Conservation (phyloP, 2,888 invertebrate species). For the Punctoribates punctum region DNA sequence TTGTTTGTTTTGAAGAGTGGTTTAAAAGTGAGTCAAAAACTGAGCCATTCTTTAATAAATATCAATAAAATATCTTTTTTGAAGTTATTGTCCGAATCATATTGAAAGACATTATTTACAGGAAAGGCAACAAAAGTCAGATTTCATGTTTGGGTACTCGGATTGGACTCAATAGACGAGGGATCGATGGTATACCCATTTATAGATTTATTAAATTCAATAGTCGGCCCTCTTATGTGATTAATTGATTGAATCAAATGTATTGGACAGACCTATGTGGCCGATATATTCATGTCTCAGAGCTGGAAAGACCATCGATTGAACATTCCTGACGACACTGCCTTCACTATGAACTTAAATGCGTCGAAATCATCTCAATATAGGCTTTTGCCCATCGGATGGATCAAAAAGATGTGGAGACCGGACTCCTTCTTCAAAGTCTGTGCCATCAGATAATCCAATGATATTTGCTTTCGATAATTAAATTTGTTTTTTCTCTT, state of each 20-base stretch:
- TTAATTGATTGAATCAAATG: slow-evolving; percentile 12
- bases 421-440: slow-evolving; percentile 86
- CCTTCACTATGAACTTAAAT: slow-evolving; percentile 60
- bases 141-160: slow-evolving; percentile 83
- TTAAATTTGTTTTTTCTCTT: not conserved
- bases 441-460: not conserved
- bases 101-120: slow-evolving; percentile 12
- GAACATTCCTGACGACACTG: slow-evolving; percentile 86
- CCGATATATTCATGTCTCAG: slow-evolving; percentile 86
- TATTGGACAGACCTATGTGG: slow-evolving; percentile 77
- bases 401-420: slow-evolving; percentile 79
- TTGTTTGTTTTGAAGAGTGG: no score
- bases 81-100: not conserved
- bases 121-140: slow-evolving; percentile 84
- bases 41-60: not conserved
- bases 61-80: no score
- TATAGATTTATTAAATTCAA: not conserved
- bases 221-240: not conserved
- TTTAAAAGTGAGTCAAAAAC: not conserved
- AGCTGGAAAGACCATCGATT: slow-evolving; percentile 86
- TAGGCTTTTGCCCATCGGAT: slow-evolving; percentile 80
- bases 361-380: slow-evolving; percentile 58
- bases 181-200: slow-evolving; percentile 72
- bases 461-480: not conserved
- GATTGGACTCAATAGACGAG: slow-evolving; percentile 90